A percentile compares a stretch with the other conserved stretches of the same genome.
These are phyloP conservation scores for Drosophila subquinaria DNA, from an alignment of 2,888 invertebrate species.

Conservation along the genomic window DNA sequence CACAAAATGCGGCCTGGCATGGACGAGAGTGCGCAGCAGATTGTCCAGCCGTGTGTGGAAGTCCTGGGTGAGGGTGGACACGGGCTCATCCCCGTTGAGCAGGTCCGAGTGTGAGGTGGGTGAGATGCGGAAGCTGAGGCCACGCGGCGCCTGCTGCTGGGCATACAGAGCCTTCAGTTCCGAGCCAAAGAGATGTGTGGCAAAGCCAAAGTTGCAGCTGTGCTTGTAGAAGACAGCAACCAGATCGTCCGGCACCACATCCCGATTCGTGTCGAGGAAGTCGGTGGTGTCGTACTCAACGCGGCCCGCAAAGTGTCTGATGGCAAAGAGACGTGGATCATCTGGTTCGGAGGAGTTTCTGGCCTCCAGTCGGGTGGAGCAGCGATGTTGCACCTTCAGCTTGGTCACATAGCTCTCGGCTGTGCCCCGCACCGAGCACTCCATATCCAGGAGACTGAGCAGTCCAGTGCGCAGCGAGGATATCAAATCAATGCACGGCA, in stretches of 20 bases:
- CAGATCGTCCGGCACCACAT: slow-evolving; percentile 96
- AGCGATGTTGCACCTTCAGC: slow-evolving; percentile 92
- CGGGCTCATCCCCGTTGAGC: slow-evolving; percentile 93
- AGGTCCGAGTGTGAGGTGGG: slow-evolving; percentile 94
- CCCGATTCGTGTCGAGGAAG: slow-evolving; percentile 96
- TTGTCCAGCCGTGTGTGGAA: slow-evolving; percentile 97
- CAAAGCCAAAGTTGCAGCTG: slow-evolving; percentile 98
- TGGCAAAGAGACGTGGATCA: slow-evolving; percentile 93
- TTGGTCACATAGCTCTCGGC: slow-evolving; percentile 93
- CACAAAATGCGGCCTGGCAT: slow-evolving; percentile 97
- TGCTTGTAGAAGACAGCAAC: slow-evolving; percentile 97
- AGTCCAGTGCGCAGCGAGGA: slow-evolving; percentile 96
- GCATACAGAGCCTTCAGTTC: slow-evolving; percentile 94
- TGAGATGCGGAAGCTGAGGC: slow-evolving; percentile 94
- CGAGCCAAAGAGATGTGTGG: slow-evolving; percentile 96
- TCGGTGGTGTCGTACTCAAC: slow-evolving; percentile 96
- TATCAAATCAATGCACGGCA: slow-evolving; percentile 97
- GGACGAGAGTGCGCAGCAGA: slow-evolving; percentile 94
- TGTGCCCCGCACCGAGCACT: slow-evolving; percentile 93
- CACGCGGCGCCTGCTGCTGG: slow-evolving; percentile 90
- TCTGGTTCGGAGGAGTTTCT: slow-evolving; percentile 91
- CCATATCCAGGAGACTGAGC: slow-evolving; percentile 96
- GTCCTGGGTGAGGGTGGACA: slow-evolving; percentile 96
- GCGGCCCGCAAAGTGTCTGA: slow-evolving; percentile 95
- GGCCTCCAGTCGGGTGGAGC: slow-evolving; percentile 91